Evolutionary conservation across 2,113 vertebrate species (phyloP).

Genomic region (Triplophysa dalaica): DNA sequence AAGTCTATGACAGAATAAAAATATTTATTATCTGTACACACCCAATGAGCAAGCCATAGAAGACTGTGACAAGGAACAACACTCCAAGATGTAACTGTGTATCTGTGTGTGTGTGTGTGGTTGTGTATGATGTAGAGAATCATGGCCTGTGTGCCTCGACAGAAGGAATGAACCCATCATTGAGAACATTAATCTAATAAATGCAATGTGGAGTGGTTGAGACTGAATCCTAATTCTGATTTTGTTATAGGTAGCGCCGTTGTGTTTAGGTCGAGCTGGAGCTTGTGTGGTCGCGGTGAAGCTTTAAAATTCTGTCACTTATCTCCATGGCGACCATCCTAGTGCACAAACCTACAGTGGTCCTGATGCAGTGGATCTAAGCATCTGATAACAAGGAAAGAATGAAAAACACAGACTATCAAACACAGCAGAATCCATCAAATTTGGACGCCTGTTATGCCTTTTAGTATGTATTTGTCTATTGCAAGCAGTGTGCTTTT

Average conservation of each 20-base stretch:
- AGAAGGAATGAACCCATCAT: slow-evolving; percentile 4
- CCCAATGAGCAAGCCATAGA: too few relatives aligned
- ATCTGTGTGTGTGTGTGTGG: neutral
- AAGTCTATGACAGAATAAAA: too few relatives aligned
- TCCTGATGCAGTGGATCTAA: slow-evolving; percentile 3
- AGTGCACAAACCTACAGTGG: slow-evolving; percentile 11
- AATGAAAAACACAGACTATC: neutral
- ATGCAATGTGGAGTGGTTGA: neutral
- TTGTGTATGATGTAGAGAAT: neutral
- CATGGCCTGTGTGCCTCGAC: neutral
- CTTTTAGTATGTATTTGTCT: slow-evolving; percentile 12
- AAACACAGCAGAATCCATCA: slow-evolving; percentile 8
- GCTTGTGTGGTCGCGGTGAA: slow-evolving; percentile 93
- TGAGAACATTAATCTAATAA: slow-evolving; percentile 20
- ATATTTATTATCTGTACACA: too few relatives aligned
- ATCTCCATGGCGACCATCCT: slow-evolving; percentile 32
- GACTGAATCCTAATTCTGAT: slow-evolving; percentile 2
- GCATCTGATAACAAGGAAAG: slow-evolving; percentile 20
- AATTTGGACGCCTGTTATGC: neutral
- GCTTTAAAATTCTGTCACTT: slow-evolving; percentile 70
- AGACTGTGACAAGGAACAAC: too few relatives aligned
- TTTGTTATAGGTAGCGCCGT: slow-evolving; percentile 83
- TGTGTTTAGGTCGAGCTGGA: slow-evolving; percentile 94
- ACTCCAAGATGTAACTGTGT: neutral
- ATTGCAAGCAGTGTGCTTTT: neutral